Evolutionary conservation across 2,888 invertebrate genomes (phyloP), one percentile per base, ranked within the genome.

Genomic region (Synanthedon andrenaeformis): DNA sequence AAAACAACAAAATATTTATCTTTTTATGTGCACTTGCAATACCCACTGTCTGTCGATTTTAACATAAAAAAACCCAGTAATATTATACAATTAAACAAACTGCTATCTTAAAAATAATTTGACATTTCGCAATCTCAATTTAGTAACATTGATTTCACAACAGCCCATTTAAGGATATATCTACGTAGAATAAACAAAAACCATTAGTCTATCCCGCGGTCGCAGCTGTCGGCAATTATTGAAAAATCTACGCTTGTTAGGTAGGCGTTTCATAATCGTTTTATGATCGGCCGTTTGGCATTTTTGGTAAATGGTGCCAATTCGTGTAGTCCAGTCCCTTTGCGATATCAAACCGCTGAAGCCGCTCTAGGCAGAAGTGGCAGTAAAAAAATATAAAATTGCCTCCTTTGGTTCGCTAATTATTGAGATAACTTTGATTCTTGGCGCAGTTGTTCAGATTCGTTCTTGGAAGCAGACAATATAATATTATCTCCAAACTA

Each of bases 141-240:
- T 74, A 59, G 58, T 58, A 60, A 67, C 72, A 69, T 72, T 70
- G 70, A 70, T 77, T 75, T 73, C 69, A 70, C 71, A 74, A 74
- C 72, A 70, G 59, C 58, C 67, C 60, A 72, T 76, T 17, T 71
- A 74, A 59, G 64, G 62, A 65, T 66, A 66, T 70, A 67, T 68
- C 74, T 69, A 69, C 68, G 60, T 62, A 63, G 63, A 67, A 64
- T 65, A 61, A 57, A 63, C 67, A 66, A 69, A 71, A 70, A 68
- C 63, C 61, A 55, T 61, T 62, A 67, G 72, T 72, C 70, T 70
- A 67, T 72, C 64, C 67, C 58, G 56, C 55, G 58, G 59, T 61
- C 65, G 74, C 77, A 77, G 70, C 71, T 76, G 73, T 66, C 67
- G 62, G 63, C 65, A 66, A 72, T 74, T 75, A 73, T 69, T 72